Conservation (phyloP, 2,113 vertebrate species). For the Lophotis ruficrista region DNA sequence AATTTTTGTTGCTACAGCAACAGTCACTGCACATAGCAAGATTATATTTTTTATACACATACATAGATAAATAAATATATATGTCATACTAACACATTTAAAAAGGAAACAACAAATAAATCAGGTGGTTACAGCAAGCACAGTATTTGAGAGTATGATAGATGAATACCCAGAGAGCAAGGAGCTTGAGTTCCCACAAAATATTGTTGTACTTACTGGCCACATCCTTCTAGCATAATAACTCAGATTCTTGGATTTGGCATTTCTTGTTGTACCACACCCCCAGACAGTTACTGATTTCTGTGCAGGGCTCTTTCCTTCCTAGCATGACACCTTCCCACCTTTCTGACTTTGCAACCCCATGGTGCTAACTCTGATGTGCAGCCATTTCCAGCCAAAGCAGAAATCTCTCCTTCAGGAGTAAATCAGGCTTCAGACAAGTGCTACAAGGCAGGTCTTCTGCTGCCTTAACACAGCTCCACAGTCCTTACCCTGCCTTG, state of each 20-base stretch:
- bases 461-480: neutral
- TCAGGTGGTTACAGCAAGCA: neutral
- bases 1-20: neutral
- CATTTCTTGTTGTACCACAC: neutral
- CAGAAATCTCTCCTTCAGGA: neutral
- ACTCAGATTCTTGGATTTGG: neutral
- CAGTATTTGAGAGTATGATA: neutral
- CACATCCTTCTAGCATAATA: neutral
- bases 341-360: neutral
- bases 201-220: neutral
- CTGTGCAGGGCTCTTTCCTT: neutral
- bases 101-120: neutral
- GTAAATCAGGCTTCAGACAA: neutral
- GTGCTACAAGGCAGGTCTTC: neutral
- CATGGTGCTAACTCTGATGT: rapidly evolving
- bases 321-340: neutral
- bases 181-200: neutral
- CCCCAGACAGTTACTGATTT: rapidly evolving
- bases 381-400: neutral
- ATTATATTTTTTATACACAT: neutral
- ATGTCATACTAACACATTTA: neutral
- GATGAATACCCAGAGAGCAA: neutral
- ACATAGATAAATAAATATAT: neutral
- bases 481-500: neutral
- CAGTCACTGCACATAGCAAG: neutral